Conservation (phyloP, 2,797 vertebrate species). For the Epinephelus coioides region DNA sequence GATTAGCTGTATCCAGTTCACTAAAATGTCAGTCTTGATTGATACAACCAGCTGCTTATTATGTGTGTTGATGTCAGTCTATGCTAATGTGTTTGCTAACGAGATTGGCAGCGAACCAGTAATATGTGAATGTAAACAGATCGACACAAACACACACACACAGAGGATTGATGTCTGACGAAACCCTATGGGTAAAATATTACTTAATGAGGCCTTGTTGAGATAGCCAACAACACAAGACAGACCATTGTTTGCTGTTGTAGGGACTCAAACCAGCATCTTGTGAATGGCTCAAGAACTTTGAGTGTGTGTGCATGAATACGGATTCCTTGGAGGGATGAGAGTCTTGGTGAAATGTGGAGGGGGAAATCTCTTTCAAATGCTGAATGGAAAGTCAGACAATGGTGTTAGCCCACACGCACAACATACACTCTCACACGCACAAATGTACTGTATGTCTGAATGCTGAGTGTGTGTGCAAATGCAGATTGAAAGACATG, state of each 20-base stretch:
- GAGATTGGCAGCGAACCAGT: constrained; percentile 77
- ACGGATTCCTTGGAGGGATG: constrained; percentile 57
- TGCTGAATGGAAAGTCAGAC: constrained; percentile 58
- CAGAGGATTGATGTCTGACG: constrained; percentile 56
- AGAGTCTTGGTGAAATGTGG: constrained; percentile 55
- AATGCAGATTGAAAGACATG: constrained; percentile 37
- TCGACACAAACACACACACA: constrained; percentile 17
- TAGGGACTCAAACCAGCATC: constrained; percentile 48
- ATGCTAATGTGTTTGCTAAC: constrained; percentile 81
- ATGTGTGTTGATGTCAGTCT: constrained; percentile 75
- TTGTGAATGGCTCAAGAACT: constrained; percentile 49
- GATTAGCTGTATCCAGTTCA: constrained; percentile 77
- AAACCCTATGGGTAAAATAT: constrained; percentile 70
- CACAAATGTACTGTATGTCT: constrained; percentile 13
- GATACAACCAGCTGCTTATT: constrained; percentile 78
- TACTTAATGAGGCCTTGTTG: constrained; percentile 67
- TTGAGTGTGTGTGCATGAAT: constrained; percentile 26
- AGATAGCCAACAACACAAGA: constrained; percentile 50
- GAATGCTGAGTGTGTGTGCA: constrained; percentile 8
- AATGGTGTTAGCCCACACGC: constrained; percentile 46
- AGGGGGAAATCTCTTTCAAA: constrained; percentile 59
- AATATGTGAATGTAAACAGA: constrained; percentile 76
- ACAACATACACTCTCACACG: constrained; percentile 2
- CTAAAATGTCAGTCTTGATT: constrained; percentile 73
- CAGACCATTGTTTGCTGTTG: constrained; percentile 53